Percentiles rank a stretch among this genome's conserved stretches.
Conservation (phyloP, 2,113 vertebrate genomes). For the Sciurus niger region DNA sequence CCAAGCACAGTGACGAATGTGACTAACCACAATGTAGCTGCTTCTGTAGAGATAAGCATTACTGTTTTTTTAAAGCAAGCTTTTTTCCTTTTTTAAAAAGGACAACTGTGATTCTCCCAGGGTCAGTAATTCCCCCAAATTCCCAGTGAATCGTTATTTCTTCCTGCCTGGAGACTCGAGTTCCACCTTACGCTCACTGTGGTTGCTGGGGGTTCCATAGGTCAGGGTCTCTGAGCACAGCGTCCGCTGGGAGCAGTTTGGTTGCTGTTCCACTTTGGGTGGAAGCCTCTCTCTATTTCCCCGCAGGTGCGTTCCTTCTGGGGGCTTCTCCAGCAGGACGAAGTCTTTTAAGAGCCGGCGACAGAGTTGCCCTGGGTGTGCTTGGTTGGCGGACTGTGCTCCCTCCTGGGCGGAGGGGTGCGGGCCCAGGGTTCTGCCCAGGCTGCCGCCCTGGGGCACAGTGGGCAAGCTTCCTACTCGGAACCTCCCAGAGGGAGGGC, state of each 20-base stretch:
- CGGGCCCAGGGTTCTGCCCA: no score
- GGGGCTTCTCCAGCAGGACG: neutral
- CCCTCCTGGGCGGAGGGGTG: no score
- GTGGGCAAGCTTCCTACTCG: no score
- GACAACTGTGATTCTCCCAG: neutral
- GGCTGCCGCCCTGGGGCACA: no score
- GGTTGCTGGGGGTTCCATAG: conserved; percentile 29
- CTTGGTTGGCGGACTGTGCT: no score
- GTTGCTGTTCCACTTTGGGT: neutral
- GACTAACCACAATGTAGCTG: fast-evolving
- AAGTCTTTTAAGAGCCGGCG: neutral
- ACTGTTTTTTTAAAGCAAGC: conserved; percentile 24
- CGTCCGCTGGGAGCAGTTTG: neutral
- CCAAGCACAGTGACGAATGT: neutral
- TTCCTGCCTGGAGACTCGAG: conserved; percentile 42
- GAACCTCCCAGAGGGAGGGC: neutral
- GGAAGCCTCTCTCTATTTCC: neutral
- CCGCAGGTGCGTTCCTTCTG: neutral
- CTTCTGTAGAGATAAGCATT: neutral
- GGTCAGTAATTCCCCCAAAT: conserved; percentile 74
- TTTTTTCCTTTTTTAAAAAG: neutral
- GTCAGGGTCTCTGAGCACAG: neutral
- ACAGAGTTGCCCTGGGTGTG: no score
- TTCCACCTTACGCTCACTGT: conserved; percentile 14
- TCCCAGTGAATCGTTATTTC: conserved; percentile 60